Conservation (phyloP, 2,113 vertebrate species). For the Crotalus horridus region DNA sequence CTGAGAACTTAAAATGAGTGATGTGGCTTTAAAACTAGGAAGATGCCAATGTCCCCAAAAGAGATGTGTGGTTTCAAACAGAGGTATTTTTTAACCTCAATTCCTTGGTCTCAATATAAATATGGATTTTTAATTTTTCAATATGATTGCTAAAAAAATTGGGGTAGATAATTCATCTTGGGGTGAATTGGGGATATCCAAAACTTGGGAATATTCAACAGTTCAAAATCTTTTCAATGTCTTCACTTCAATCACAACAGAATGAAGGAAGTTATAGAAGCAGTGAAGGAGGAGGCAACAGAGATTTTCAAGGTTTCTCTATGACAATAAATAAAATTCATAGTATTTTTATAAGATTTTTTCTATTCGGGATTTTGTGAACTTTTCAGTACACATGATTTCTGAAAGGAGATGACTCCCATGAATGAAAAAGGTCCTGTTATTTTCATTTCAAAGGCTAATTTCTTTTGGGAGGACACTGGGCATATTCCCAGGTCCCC, state of each 20-base stretch:
- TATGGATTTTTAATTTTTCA: neutral
- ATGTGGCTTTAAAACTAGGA: neutral
- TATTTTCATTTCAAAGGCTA: neutral
- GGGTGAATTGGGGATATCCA: neutral
- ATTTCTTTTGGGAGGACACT: neutral
- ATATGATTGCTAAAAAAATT: neutral
- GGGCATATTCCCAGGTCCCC: neutral
- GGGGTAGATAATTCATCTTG: neutral
- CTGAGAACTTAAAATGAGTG: neutral
- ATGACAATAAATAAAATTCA: neutral
- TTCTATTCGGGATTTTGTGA: neutral
- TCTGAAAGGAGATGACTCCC: neutral
- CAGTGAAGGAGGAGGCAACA: neutral
- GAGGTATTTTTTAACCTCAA: too few relatives aligned
- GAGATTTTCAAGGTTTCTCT: neutral
- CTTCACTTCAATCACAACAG: neutral
- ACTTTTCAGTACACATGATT: neutral
- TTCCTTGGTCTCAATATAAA: neutral
- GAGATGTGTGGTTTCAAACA: neutral
- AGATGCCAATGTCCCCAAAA: neutral
- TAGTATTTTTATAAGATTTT: neutral
- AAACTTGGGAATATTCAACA: neutral
- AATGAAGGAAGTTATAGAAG: neutral
- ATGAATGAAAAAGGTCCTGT: neutral
- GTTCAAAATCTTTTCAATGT: neutral